Conservation (phyloP, 2,113 vertebrate species). For the Collichthys lucidus region DNA sequence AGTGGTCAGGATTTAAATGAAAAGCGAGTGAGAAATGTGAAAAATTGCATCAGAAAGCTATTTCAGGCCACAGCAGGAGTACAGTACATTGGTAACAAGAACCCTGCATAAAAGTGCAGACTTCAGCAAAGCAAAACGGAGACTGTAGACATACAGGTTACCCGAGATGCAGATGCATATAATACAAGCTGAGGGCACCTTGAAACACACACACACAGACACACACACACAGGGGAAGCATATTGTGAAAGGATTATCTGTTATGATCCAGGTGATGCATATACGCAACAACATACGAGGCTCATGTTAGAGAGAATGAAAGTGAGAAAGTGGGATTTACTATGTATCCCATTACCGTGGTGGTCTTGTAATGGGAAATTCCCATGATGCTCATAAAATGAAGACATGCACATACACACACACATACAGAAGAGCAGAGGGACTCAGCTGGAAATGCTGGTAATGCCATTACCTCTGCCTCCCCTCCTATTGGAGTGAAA, state of each 20-base stretch:
- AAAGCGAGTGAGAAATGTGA: neutral
- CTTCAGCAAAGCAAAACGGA: slow-evolving; percentile 50
- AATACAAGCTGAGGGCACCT: slow-evolving; percentile 73
- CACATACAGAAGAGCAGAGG: slow-evolving; percentile 13
- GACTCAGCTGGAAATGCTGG: slow-evolving; percentile 67
- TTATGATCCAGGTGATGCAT: slow-evolving; percentile 48
- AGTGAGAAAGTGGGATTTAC: slow-evolving; percentile 42
- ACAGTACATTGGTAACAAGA: slow-evolving; percentile 53
- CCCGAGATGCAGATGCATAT: slow-evolving; percentile 63
- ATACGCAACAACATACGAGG: neutral
- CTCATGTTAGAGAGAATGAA: slow-evolving; percentile 4
- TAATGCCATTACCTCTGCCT: slow-evolving; percentile 65
- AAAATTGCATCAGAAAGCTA: slow-evolving; percentile 13
- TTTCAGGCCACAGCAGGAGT: slow-evolving; percentile 17
- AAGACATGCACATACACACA: slow-evolving; percentile 15
- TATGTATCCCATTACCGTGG: slow-evolving; percentile 15
- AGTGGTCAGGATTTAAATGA: neutral
- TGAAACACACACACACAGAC: slow-evolving; percentile 48
- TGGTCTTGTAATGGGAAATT: slow-evolving; percentile 52
- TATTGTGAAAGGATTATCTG: slow-evolving; percentile 58
- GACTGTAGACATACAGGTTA: slow-evolving; percentile 55
- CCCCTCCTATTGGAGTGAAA: slow-evolving; percentile 44
- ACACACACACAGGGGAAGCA: slow-evolving; percentile 9
- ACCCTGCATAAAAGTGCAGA: slow-evolving; percentile 52
- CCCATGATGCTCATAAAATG: slow-evolving; percentile 45